Evolutionary conservation across 2,797 vertebrate genomes (phyloP).

Genomic region (Silurus lanzhouensis): DNA sequence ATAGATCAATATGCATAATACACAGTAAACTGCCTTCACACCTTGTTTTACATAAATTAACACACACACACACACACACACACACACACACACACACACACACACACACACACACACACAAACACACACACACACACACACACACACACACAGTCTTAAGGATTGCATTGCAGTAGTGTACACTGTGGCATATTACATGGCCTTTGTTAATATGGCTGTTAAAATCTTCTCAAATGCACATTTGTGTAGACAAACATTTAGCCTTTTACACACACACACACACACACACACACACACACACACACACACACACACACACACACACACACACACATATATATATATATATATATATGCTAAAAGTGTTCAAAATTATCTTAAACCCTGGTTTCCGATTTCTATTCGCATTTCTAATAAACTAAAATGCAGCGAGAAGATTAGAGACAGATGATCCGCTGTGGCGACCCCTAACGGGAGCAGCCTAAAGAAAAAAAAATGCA

Average conservation of each 20-base stretch:
- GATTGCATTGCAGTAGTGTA: not conserved
- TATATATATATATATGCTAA: not conserved
- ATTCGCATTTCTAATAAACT: not conserved
- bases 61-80: not conserved
- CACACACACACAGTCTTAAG: not conserved
- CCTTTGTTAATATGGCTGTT: not conserved
- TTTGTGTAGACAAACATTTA: not conserved
- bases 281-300: not conserved
- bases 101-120: no score
- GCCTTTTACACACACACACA: no score
- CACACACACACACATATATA: no score
- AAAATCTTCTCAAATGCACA: not conserved
- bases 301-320: no score
- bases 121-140: no score
- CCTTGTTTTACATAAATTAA: slow-evolving; percentile 2
- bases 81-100: no score
- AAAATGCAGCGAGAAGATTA: not conserved
- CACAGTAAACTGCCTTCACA: not conserved
- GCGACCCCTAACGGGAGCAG: no score
- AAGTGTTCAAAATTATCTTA: not conserved
- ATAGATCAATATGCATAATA: not conserved
- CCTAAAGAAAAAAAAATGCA: not conserved
- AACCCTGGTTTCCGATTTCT: slow-evolving; percentile 12
- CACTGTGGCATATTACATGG: slow-evolving; percentile 7
- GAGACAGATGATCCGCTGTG: not conserved